Conservation (phyloP, 2,797 vertebrate species). For the Cuculus canorus region DNA sequence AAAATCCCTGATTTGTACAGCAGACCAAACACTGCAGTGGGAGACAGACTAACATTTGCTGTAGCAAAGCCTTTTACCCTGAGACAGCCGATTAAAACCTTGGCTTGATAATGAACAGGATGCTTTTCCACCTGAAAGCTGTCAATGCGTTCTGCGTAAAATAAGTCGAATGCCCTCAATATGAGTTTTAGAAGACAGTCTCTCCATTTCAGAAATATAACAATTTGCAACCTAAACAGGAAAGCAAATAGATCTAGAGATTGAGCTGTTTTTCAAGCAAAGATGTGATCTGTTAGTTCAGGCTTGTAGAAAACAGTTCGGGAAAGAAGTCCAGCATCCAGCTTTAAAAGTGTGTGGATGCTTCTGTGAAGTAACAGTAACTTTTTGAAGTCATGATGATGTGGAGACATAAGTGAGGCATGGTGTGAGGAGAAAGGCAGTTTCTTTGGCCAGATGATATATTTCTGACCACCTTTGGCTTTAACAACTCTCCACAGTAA, state of each 20-base stretch:
- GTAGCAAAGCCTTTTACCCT: slow-evolving; percentile 6
- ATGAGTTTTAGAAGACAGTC: not conserved
- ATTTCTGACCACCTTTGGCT: not conserved
- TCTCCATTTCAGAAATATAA: not conserved
- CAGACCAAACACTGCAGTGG: not conserved
- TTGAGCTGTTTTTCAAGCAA: not conserved
- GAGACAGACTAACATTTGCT: not conserved
- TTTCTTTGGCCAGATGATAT: not conserved
- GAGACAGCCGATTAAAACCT: not conserved
- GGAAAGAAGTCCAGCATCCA: not conserved
- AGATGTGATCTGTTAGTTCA: not conserved
- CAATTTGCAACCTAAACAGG: not conserved
- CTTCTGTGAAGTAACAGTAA: not conserved
- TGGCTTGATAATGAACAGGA: not conserved
- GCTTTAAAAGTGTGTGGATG: not conserved
- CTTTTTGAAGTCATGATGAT: not conserved
- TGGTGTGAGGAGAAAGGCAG: not conserved
- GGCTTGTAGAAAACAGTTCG: not conserved
- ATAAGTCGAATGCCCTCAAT: not conserved
- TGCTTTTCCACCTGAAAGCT: not conserved
- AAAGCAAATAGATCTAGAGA: not conserved
- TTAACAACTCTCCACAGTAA: not conserved
- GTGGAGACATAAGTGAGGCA: not conserved
- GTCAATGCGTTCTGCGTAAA: not conserved
- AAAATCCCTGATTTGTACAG: slow-evolving; percentile 13